Conservation (phyloP, 2,888 invertebrate species). For the Tholera decimalis region DNA sequence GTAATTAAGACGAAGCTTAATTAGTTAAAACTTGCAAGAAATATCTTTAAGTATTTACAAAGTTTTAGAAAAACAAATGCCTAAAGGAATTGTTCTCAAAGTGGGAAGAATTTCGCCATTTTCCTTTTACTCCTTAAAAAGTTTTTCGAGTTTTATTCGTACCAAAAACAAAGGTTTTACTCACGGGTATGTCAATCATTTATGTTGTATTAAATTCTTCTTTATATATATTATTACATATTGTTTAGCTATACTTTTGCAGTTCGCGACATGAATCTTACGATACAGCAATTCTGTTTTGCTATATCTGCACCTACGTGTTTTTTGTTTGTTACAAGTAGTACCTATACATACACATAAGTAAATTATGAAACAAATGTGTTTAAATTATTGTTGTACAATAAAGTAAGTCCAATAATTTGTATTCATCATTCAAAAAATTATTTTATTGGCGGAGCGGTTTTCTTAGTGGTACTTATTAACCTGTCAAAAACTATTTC, state of each 20-base stretch:
- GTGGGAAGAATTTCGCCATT: conserved; percentile 31
- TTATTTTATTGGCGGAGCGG: not conserved
- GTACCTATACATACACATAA: no score
- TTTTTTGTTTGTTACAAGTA: not conserved
- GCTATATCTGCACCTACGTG: conserved; percentile 12
- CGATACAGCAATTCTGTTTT: conserved; percentile 18
- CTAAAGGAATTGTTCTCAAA: conserved; percentile 36
- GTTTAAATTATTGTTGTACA: no score
- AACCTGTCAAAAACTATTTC: not conserved
- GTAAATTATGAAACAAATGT: no score
- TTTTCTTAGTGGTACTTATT: conserved; percentile 18
- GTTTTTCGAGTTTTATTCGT: conserved; percentile 24
- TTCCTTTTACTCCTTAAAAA: conserved; percentile 34
- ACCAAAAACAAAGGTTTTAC: conserved; percentile 17
- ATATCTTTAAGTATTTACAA: conserved; percentile 31
- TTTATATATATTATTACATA: not conserved
- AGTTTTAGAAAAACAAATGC: conserved; percentile 36
- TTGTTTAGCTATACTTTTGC: not conserved
- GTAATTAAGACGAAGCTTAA: conserved; percentile 24
- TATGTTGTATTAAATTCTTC: conserved; percentile 12
- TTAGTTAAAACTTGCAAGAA: conserved; percentile 37
- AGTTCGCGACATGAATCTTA: not conserved
- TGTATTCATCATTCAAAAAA: no score
- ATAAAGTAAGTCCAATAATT: no score
- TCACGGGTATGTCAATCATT: conserved; percentile 21